These are phyloP conservation scores for Aptenodytes patagonicus DNA, from an alignment of 2,113 vertebrate species.

Conservation along the genomic window DNA sequence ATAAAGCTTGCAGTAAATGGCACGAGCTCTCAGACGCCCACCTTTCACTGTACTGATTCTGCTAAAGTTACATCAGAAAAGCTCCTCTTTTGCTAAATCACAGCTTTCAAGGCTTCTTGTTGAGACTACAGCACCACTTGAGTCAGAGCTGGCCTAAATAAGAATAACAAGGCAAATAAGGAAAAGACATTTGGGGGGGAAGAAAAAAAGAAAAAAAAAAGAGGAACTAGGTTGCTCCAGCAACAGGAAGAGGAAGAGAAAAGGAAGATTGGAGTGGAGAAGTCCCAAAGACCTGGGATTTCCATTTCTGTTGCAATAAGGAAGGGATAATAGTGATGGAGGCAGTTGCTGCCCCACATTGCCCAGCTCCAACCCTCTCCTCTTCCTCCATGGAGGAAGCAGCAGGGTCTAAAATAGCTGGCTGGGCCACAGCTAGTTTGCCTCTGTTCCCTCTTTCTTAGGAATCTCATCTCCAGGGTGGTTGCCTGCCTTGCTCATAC, in stretches of 20 bases:
- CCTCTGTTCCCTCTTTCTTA: background rate
- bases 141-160: background rate
- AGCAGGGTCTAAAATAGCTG: background rate
- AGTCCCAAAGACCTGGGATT: background rate
- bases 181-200: background rate
- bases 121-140: background rate
- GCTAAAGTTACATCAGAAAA: background rate
- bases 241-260: background rate
- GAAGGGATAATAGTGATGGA: background rate
- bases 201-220: background rate
- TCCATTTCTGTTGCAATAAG: background rate
- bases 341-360: background rate
- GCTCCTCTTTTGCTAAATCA: background rate
- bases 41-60: background rate
- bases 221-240: background rate
- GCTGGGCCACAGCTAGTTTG: background rate
- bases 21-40: background rate
- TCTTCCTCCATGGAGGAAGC: background rate
- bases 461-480: background rate
- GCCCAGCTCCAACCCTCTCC: background rate
- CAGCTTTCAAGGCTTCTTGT: background rate
- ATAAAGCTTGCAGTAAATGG: background rate
- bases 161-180: background rate
- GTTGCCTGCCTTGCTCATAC: rapidly evolving
- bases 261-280: background rate